A percentile compares a stretch with the other conserved stretches of the same genome.
phyloP scores from a whole-genome alignment of 2,797 vertebrate species.

The Molossus alvarezi region DNA sequence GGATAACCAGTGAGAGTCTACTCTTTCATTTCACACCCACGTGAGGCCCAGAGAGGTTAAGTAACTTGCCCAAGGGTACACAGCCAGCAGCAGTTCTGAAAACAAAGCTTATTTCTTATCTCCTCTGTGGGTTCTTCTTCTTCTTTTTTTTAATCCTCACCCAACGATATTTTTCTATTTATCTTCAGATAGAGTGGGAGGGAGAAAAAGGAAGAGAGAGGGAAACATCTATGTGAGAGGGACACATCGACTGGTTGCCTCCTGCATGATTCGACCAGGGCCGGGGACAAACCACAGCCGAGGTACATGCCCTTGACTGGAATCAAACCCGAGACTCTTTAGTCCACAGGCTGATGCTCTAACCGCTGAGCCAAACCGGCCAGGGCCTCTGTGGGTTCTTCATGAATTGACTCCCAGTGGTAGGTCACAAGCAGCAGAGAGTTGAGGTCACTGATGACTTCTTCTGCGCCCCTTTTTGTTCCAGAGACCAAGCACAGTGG shows the following conservation, averaged over 20 bases:
- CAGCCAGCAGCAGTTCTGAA: neutral
- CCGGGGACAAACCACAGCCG: too few species aligned
- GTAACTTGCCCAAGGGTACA: neutral
- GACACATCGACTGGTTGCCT: too few species aligned
- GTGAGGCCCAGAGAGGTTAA: conserved; percentile 33
- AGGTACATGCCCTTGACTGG: too few species aligned
- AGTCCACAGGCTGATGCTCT: too few species aligned
- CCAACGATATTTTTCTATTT: too few species aligned
- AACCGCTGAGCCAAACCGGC: too few species aligned
- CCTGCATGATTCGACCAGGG: too few species aligned
- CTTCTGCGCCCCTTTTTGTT: neutral
- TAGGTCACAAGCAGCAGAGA: neutral
- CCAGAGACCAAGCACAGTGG: neutral
- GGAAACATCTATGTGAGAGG: too few species aligned
- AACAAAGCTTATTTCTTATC: neutral
- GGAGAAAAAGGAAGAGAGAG: too few species aligned
- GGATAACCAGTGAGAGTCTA: neutral
- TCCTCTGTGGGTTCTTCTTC: neutral
- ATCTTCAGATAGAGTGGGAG: too few species aligned
- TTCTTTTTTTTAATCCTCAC: too few species aligned
- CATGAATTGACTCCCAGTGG: neutral
- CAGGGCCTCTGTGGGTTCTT: neutral
- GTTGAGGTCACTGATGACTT: neutral
- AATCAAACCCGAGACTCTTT: too few species aligned
- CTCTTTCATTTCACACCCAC: neutral